Base-by-base conservation (phyloP, 2,797 vertebrate genomes). In the Sylvilagus floridanus region DNA sequence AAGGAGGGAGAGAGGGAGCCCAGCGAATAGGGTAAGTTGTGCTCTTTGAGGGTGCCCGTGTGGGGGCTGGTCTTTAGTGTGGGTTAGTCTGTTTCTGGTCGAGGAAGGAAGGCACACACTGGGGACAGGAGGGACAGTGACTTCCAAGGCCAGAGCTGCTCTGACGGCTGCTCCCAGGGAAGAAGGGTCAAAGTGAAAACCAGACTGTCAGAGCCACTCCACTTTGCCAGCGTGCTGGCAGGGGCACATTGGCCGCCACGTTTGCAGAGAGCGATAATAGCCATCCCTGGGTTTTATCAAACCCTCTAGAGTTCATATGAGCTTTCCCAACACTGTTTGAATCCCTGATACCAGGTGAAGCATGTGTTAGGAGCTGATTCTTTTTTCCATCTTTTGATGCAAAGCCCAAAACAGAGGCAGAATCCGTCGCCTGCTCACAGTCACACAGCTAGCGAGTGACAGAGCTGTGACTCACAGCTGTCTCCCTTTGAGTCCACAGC, bases 351-450 rank as follows among this genome's bases (percentile, higher is more conserved):
- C 9, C 77, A 95, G 72, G 32, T 32, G 22, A 94, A 72, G 5
- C 76, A 32, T 76, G 84, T 68, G 60, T 78, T 79, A 73, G 30
- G 30, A 81, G 9, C 5, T 91, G 50, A 21, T 57, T 81, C 35
- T 86, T 81, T 26, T 93, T 87, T 47, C 69, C 57, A 66, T 75
- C 10, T 84, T 66, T 9, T 88, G 78, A 90, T 77, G 54, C 65
- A 84, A 96, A 88, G 78, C 54, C 9, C 57, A 26, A 90, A 21
- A 26, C n/a, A 85, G 52, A 91, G 30, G 65, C 84, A 63, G 16
- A 85, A 65, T 86, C 62, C 68, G 13, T 72, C 37, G 84, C 28
- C 30, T 52, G 5, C 28, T 92, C 76, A 63, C 30, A 47, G 19
- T 92, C 57, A 79, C 30, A 68, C 0, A 19, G 2, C 42, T 66